A percentile compares a stretch with the other conserved stretches of the same genome.
These are phyloP conservation scores for Stictonetta naevosa DNA, from an alignment of 2,113 vertebrate species.

Conservation along the genomic window DNA sequence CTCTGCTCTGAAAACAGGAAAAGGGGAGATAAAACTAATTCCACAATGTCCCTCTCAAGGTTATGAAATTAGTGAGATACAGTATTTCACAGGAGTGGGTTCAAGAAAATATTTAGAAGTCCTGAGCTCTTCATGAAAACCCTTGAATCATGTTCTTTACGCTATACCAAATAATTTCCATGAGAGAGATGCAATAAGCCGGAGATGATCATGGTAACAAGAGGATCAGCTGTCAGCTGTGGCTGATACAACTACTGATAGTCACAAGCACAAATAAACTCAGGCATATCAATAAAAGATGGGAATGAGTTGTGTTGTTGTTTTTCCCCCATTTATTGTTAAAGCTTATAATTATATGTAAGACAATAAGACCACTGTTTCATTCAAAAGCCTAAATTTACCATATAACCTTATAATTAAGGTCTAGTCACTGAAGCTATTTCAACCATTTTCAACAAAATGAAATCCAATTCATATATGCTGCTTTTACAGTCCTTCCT, in stretches of 20 bases:
- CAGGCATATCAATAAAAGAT: not conserved
- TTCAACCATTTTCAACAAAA: not conserved
- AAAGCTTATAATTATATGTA: not conserved
- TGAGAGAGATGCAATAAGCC: not conserved
- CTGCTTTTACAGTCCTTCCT: not conserved
- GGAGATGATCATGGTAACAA: not conserved
- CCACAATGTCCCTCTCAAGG: fast-evolving
- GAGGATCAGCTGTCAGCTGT: not conserved
- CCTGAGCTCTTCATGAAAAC: not conserved
- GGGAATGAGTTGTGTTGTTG: not conserved
- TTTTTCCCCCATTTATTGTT: not conserved
- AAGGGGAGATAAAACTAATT: not conserved
- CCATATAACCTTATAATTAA: not conserved
- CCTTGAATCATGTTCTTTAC: not conserved
- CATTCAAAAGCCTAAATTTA: not conserved
- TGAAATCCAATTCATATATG: not conserved
- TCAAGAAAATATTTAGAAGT: not conserved
- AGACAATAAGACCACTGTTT: not conserved
- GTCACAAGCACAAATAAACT: not conserved
- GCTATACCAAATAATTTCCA: not conserved
- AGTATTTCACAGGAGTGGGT: not conserved
- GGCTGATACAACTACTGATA: not conserved
- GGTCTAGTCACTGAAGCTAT: not conserved
- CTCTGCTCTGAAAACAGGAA: not conserved
- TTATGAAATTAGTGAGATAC: not conserved